Evolutionary conservation across 1,140 invertebrate species (phyloP).

Genomic region (Galleria mellonella): DNA sequence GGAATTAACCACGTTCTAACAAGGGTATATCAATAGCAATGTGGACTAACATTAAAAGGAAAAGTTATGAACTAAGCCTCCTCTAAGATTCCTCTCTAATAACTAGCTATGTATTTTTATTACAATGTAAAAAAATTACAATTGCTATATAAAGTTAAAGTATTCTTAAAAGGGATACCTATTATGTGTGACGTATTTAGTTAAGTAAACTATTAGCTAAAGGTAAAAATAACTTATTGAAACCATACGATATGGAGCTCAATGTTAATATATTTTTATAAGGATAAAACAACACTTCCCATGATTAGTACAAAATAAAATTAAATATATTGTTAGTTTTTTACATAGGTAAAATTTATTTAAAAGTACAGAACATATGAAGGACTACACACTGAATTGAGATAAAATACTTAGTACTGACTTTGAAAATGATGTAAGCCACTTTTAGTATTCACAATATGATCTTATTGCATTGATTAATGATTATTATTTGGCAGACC

Average conservation of each 20-base stretch:
- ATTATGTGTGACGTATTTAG: too few species aligned
- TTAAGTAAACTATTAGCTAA: too few species aligned
- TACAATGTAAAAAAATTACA: too few species aligned
- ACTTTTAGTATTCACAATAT: slow-evolving; percentile 71
- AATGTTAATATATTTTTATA: slow-evolving; percentile 76
- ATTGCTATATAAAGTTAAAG: too few species aligned
- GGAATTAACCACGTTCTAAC: too few species aligned
- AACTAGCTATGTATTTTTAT: too few species aligned
- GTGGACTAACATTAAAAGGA: too few species aligned
- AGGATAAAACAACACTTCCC: slow-evolving; percentile 76
- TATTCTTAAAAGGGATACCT: too few species aligned
- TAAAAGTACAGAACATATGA: slow-evolving; percentile 75
- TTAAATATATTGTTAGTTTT: slow-evolving; percentile 75
- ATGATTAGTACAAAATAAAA: slow-evolving; percentile 76
- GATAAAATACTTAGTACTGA: slow-evolving; percentile 73
- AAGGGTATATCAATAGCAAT: too few species aligned
- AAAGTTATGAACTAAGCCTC: too few species aligned
- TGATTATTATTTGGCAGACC: slow-evolving; percentile 70
- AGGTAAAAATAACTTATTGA: slow-evolving; percentile 41
- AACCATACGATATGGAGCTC: slow-evolving; percentile 73
- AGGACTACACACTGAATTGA: slow-evolving; percentile 73
- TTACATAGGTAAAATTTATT: slow-evolving; percentile 74
- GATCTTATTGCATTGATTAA: slow-evolving; percentile 68
- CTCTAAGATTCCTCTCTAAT: too few species aligned
- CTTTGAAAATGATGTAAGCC: slow-evolving; percentile 69